Base-by-base conservation (phyloP, 2,113 vertebrate species). In the Tricholaema leucomelas region DNA sequence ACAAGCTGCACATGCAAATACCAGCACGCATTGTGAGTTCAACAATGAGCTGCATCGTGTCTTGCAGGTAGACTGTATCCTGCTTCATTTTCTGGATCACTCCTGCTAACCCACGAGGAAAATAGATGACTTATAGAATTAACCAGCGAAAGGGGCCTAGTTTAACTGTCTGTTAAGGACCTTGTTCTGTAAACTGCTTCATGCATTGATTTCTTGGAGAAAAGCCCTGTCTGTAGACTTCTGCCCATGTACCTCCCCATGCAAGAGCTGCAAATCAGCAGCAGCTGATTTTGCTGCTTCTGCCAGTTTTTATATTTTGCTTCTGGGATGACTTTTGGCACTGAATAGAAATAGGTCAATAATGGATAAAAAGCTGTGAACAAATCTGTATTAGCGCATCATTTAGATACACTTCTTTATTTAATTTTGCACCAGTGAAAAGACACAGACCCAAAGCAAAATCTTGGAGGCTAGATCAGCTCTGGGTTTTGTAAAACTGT, bases 1-100 rank as follows among this genome's bases (percentile, higher is more conserved):
- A 74, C 3, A 5, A 86, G 80, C 86, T 64, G 48, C 85, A 90
- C 91, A 92, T 92, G 88, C 75, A 91, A 92, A 93, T 66, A 63
- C 76, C 50, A 24, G 52, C 4, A 60, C 58, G 40, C 0, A 1
- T 27, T 42, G 76, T 27, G 70, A 83, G 46, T 72, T 33, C 2
- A 2, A 15, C 66, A 54, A 7, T 1, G 11, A 25, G 38, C 12
- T 1, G 15, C 59, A 11, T 2, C 0, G 10, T 2, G 1, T 85
- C 65, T 79, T 54, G 55, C 88, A 92, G 92, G 89, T 94, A 87
- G 33, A 25, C 44, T 3, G 6, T 52, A 1, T 31, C 78, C 24
- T 6, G 3, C 3, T 54, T 27, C 56, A 38, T 40, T 40, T 42
- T 16, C 44, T 33, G 42, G 52, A 0, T n/a, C 60, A 36, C 55